A percentile compares a stretch with the other conserved stretches of the same genome.
phyloP scores from a whole-genome alignment of 2,888 invertebrate species.

The Pilophorus perplexus region DNA sequence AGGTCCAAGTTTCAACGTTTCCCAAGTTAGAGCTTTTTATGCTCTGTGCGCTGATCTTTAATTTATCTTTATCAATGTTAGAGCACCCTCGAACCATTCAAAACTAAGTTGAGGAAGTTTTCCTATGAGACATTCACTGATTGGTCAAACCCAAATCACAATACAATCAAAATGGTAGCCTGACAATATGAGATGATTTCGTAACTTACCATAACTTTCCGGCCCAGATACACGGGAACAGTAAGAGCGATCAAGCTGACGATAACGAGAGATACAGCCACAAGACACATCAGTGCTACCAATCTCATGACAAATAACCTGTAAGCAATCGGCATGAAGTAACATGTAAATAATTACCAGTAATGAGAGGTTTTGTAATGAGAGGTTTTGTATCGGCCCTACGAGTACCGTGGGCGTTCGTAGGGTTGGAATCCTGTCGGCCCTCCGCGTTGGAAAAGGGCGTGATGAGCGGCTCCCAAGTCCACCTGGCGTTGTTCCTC shows the following conservation, averaged over 20 bases:
- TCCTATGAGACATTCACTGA: too few relatives aligned
- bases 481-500: conserved; percentile 42
- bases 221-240: conserved; percentile 86
- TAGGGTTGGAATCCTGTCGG: conserved; percentile 81
- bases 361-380: neutral
- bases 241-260: conserved; percentile 82
- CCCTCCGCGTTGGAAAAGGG: conserved; percentile 75
- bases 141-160: too few relatives aligned
- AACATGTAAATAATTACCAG: neutral
- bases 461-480: conserved; percentile 80
- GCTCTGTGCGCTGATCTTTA: too few relatives aligned
- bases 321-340: too few relatives aligned
- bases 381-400: too few relatives aligned
- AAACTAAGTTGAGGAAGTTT: too few relatives aligned
- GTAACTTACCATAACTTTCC: conserved; percentile 73
- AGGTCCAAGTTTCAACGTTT: too few relatives aligned
- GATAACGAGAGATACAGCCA: conserved; percentile 79
- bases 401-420: conserved; percentile 31
- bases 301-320: conserved; percentile 71
- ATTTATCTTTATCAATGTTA: too few relatives aligned
- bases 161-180: too few relatives aligned
- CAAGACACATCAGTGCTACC: conserved; percentile 65
- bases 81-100: too few relatives aligned
- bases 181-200: too few relatives aligned
- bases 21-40: too few relatives aligned